These are phyloP conservation scores for Stictocephala bisonia DNA, from an alignment of 2,888 invertebrate species.

Conservation along the genomic window DNA sequence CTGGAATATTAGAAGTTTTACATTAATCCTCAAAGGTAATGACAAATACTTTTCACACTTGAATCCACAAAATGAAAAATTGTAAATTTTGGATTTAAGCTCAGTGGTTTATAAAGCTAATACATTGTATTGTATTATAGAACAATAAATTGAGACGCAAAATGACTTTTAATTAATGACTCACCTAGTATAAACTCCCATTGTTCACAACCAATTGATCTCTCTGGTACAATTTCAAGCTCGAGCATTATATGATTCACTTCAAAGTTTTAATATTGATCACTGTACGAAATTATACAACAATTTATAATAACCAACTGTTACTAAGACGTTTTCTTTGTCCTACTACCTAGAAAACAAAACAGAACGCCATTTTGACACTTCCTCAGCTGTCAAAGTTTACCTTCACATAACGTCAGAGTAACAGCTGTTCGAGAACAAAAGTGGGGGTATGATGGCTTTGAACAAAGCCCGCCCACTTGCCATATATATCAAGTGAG, in stretches of 20 bases:
- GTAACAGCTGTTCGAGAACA: slow-evolving; percentile 36
- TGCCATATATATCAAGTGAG: background rate
- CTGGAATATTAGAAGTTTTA: too few species aligned
- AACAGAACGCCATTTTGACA: slow-evolving; percentile 48
- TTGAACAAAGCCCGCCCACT: background rate
- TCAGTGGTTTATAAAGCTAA: background rate
- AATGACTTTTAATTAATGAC: slow-evolving; percentile 63
- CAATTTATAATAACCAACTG: background rate
- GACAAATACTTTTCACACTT: too few species aligned
- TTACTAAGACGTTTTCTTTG: slow-evolving; percentile 17
- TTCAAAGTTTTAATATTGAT: background rate
- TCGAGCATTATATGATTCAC: slow-evolving; percentile 81
- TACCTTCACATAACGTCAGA: slow-evolving; percentile 26
- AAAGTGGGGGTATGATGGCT: background rate
- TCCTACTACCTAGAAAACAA: slow-evolving; percentile 31
- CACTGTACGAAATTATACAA: background rate
- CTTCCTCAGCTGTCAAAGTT: slow-evolving; percentile 66
- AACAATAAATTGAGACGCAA: slow-evolving; percentile 45
- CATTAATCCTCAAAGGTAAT: too few species aligned
- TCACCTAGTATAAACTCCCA: slow-evolving; percentile 98
- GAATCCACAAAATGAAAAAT: too few species aligned
- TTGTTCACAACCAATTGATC: slow-evolving; percentile 95
- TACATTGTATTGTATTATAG: background rate
- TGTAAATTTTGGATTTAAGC: too few species aligned
- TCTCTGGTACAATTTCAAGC: slow-evolving; percentile 95